These are phyloP conservation scores for Sinodicranocentrus sp. DNA, from an alignment of 2,888 invertebrate species.

Conservation along the genomic window DNA sequence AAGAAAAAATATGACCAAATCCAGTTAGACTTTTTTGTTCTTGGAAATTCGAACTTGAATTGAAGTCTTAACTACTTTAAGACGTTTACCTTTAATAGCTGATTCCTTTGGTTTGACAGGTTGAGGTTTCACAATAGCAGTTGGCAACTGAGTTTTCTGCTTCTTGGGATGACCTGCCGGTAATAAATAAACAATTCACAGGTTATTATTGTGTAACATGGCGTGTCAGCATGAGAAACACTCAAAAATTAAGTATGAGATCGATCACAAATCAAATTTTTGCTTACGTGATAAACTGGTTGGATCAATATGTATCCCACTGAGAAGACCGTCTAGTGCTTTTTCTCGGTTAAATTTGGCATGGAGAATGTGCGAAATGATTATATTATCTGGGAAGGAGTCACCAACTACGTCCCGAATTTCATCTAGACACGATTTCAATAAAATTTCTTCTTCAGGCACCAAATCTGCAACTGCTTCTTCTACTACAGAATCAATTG, in stretches of 20 bases:
- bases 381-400: conserved; percentile 84
- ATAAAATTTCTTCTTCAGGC: conserved; percentile 85
- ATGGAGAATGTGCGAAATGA: conserved; percentile 86
- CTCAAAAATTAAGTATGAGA: too few species aligned
- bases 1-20: conserved; percentile 7
- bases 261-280: neutral
- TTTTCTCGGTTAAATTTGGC: conserved; percentile 86
- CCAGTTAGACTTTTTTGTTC: conserved; percentile 14
- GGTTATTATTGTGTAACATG: neutral
- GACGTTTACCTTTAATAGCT: conserved; percentile 51
- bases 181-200: neutral
- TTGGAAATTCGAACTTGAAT: too few species aligned
- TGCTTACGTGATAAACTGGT: conserved; percentile 41
- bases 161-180: conserved; percentile 31
- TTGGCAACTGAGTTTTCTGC: conserved; percentile 26
- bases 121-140: conserved; percentile 31
- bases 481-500: conserved; percentile 78
- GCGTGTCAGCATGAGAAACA: too few species aligned
- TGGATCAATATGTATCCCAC: conserved; percentile 79
- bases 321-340: conserved; percentile 86
- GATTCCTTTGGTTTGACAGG: conserved; percentile 23
- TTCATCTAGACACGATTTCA: conserved; percentile 91
- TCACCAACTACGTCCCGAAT: conserved; percentile 90
- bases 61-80: too few species aligned
- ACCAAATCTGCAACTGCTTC: conserved; percentile 83